A percentile compares a stretch with the other conserved stretches of the same genome.
phyloP scores from a whole-genome alignment of 2,797 vertebrate genomes.

The Streptopelia turtur region DNA sequence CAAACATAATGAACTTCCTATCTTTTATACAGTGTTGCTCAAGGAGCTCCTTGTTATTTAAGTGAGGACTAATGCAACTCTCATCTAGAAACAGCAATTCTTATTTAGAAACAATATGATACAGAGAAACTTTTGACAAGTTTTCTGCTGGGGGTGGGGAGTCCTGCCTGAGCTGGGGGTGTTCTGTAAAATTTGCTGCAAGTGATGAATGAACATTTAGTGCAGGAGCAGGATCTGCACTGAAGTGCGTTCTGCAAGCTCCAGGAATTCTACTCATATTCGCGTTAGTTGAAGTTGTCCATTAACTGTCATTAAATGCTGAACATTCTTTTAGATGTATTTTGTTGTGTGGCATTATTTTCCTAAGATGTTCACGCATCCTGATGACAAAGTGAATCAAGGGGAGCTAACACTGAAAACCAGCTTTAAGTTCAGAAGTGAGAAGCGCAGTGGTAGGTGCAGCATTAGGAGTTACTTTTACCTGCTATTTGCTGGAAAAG shows the following conservation, averaged over 20 bases:
- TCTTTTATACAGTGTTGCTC: neutral
- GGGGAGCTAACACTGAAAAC: neutral
- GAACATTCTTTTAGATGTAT: neutral
- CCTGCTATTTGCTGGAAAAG: neutral
- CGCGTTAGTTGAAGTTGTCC: rapidly evolving
- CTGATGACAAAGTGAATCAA: neutral
- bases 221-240: neutral
- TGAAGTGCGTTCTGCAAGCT: neutral
- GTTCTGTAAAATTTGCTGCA: neutral
- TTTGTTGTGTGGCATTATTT: neutral
- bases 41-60: neutral
- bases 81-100: neutral
- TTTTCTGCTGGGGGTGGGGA: neutral
- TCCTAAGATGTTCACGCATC: neutral
- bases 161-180: neutral
- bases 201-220: neutral
- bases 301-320: neutral
- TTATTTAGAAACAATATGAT: neutral
- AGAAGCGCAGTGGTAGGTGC: neutral
- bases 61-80: neutral
- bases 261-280: neutral
- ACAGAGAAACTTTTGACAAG: neutral
- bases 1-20: neutral
- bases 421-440: neutral
- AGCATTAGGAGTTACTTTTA: neutral